These are phyloP conservation scores for Chaenogobius annularis DNA, from an alignment of 2,113 vertebrate genomes.

Conservation along the genomic window DNA sequence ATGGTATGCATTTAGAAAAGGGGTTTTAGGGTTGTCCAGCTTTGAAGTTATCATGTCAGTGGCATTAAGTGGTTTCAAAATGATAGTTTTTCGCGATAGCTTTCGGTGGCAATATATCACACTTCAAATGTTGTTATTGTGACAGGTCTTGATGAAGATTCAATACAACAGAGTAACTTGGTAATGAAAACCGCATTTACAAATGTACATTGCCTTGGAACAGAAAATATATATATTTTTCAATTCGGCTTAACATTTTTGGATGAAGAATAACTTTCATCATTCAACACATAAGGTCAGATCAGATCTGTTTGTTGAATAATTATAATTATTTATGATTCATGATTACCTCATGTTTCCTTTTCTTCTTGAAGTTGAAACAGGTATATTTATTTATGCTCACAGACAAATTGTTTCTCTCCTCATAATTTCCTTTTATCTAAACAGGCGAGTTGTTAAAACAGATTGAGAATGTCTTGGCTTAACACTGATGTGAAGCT, in stretches of 20 bases:
- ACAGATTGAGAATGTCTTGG: conserved; percentile 41
- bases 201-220: neutral
- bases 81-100: too few relatives aligned
- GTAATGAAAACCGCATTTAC: too few relatives aligned
- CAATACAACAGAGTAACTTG: neutral
- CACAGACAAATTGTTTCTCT: conserved; percentile 23
- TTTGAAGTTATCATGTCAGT: too few relatives aligned
- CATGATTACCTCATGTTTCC: conserved; percentile 10
- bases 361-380: neutral
- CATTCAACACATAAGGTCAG: conserved; percentile 26
- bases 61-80: too few relatives aligned
- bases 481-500: conserved; percentile 61
- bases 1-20: too few relatives aligned
- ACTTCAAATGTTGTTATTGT: too few relatives aligned
- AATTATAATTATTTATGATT: conserved; percentile 7
- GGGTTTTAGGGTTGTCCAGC: too few relatives aligned
- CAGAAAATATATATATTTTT: neutral
- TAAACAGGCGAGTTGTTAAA: conserved; percentile 20
- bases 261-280: neutral
- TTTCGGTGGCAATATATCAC: too few relatives aligned
- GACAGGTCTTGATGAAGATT: too few relatives aligned
- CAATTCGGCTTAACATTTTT: neutral
- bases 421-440: conserved; percentile 20
- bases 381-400: neutral
- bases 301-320: conserved; percentile 27